Conservation (phyloP, 2,888 invertebrate genomes). For the Eulithis testata region DNA sequence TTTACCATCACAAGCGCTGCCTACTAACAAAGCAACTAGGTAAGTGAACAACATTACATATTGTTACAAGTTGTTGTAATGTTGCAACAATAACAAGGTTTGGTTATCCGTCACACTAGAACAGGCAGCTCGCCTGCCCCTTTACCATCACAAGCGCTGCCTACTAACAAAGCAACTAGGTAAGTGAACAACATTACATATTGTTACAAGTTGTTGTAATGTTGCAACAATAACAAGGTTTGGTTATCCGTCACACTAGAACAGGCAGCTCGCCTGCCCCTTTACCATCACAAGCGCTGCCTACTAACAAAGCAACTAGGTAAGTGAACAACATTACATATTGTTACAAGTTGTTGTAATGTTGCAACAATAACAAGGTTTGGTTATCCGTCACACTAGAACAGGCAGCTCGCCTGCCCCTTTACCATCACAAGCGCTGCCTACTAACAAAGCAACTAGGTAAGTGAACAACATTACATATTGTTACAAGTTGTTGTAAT, state of each 20-base stretch:
- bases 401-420: constrained; percentile 93
- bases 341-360: no score
- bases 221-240: constrained; percentile 59
- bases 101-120: constrained; percentile 88
- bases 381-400: constrained; percentile 88
- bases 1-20: constrained; percentile 74
- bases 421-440: constrained; percentile 74
- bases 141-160: constrained; percentile 74
- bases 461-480: constrained; percentile 37
- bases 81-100: constrained; percentile 59
- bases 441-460: constrained; percentile 79
- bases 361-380: constrained; percentile 59
- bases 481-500: no score
- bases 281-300: constrained; percentile 74
- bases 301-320: constrained; percentile 79
- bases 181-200: constrained; percentile 37
- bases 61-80: no score
- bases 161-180: constrained; percentile 79
- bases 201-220: no score
- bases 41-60: constrained; percentile 37
- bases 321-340: constrained; percentile 37
- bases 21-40: constrained; percentile 79
- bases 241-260: constrained; percentile 88
- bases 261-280: constrained; percentile 93
- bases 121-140: constrained; percentile 93